Conservation (phyloP, 2,113 vertebrate species). For the Lichenostomus cassidix region DNA sequence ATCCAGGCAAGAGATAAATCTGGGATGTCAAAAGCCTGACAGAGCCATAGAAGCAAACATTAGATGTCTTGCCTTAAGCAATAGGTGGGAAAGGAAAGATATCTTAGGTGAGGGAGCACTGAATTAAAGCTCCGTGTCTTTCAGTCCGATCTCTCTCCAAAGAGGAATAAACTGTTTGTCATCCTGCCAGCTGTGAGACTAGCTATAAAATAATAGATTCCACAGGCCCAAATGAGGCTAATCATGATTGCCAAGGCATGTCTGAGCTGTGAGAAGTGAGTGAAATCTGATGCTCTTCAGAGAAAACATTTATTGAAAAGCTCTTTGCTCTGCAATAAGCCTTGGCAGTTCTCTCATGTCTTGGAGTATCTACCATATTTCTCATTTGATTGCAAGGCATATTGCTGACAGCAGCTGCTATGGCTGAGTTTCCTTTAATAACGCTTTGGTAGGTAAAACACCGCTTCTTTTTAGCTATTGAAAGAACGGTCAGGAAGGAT, state of each 20-base stretch:
- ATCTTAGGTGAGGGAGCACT: background rate
- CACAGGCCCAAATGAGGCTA: constrained; percentile 59
- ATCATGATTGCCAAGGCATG: constrained; percentile 64
- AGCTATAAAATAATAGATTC: constrained; percentile 65
- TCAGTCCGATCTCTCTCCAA: constrained; percentile 31
- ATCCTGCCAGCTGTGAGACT: constrained; percentile 45
- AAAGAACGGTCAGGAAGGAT: background rate
- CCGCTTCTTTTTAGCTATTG: background rate
- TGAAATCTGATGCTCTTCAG: constrained; percentile 64
- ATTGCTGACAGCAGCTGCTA: constrained; percentile 26
- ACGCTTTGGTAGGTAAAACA: constrained; percentile 11
- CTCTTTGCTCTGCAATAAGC: constrained; percentile 59
- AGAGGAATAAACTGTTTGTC: constrained; percentile 61
- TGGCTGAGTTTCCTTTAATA: constrained; percentile 25
- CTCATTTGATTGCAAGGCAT: constrained; percentile 15
- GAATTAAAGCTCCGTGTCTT: constrained; percentile 25
- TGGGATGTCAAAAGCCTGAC: background rate
- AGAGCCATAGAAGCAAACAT: background rate
- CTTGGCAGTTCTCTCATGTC: constrained; percentile 50
- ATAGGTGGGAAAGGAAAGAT: background rate
- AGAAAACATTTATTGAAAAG: constrained; percentile 64
- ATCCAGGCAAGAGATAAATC: background rate
- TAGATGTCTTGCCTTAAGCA: constrained; percentile 34
- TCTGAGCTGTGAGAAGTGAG: constrained; percentile 45
- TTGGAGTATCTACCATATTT: constrained; percentile 50